phyloP scores from a whole-genome alignment of 2,113 vertebrate species.

The Mellivora capensis region DNA sequence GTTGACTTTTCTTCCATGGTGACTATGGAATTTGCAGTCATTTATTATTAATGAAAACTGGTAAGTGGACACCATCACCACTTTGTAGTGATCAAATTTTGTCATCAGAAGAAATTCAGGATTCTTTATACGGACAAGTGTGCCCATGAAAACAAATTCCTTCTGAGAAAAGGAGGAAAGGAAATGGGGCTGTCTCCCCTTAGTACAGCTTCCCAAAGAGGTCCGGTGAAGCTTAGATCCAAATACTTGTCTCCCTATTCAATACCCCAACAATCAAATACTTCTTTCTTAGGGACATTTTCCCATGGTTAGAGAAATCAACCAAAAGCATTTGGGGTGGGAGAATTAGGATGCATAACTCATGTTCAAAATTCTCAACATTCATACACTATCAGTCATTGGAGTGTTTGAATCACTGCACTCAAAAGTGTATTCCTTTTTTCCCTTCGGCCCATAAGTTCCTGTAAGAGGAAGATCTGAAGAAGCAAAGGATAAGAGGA shows the following conservation, averaged over 20 bases:
- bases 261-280: neutral
- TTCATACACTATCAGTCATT: neutral
- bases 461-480: neutral
- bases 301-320: neutral
- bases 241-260: neutral
- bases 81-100: conserved; percentile 28
- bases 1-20: neutral
- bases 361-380: conserved; percentile 46
- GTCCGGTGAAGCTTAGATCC: neutral
- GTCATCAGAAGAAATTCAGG: conserved; percentile 30
- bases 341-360: conserved; percentile 31
- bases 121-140: neutral
- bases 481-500: neutral
- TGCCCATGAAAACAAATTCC: neutral
- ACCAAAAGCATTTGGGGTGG: neutral
- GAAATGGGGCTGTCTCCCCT: neutral
- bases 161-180: neutral
- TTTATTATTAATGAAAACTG: conserved; percentile 57
- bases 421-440: conserved; percentile 15
- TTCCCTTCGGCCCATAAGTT: neutral
- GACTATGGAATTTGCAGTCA: neutral
- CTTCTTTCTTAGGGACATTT: neutral
- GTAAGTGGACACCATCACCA: neutral
- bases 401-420: conserved; percentile 32
- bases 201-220: neutral